Evolutionary conservation across 2,113 vertebrate genomes (phyloP).

Genomic region (Aplodontia rufa): DNA sequence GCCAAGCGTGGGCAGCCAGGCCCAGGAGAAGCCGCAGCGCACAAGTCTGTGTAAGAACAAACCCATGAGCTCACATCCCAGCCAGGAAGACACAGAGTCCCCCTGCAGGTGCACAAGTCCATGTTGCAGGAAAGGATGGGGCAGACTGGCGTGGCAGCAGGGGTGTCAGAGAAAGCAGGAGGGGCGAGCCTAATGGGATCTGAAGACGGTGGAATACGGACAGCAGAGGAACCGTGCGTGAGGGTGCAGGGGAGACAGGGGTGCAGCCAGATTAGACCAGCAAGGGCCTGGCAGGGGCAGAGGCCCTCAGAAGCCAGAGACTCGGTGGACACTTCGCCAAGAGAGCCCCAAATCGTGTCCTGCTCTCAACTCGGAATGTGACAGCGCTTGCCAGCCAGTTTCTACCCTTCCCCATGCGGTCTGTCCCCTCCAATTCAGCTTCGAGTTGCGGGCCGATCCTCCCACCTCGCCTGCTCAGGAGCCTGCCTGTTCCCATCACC

Average conservation of each 20-base stretch:
- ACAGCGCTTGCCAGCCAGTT: background rate
- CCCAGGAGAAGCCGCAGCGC: background rate
- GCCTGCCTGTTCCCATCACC: accelerated
- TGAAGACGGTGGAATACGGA: background rate
- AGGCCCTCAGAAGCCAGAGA: background rate
- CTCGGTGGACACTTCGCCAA: background rate
- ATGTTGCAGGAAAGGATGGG: background rate
- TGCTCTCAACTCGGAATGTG: too few relatives aligned
- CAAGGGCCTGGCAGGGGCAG: too few relatives aligned
- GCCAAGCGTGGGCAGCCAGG: accelerated
- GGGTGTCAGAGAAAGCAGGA: accelerated
- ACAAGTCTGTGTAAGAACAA: too few relatives aligned
- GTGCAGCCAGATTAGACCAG: accelerated
- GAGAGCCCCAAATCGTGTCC: too few relatives aligned
- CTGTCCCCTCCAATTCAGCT: background rate
- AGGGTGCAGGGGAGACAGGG: background rate
- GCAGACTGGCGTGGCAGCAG: accelerated
- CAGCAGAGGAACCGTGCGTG: accelerated
- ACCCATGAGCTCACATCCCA: background rate
- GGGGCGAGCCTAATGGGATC: accelerated
- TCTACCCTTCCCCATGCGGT: accelerated
- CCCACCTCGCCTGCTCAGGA: background rate
- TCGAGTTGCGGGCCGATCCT: accelerated
- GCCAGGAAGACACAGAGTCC: background rate
- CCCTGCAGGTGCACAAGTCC: accelerated